A percentile compares a stretch with the other conserved stretches of the same genome.
phyloP scores from a whole-genome alignment of 2,888 invertebrate genomes.

The Boloria selene region DNA sequence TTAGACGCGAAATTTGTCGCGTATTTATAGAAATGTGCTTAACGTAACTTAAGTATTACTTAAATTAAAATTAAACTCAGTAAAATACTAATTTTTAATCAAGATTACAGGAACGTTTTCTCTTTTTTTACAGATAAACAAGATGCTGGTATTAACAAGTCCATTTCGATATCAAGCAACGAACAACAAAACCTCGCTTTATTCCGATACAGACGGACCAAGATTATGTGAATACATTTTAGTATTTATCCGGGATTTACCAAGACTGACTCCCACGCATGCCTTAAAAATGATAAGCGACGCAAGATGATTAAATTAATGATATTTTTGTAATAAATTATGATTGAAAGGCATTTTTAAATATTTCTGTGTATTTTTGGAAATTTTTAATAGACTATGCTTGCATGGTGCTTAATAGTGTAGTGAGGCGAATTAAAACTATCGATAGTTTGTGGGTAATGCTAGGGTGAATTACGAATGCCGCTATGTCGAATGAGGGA shows the following conservation, averaged over 20 bases:
- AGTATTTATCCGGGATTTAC: constrained; percentile 40
- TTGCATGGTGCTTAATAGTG: constrained; percentile 63
- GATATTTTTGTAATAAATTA: constrained; percentile 55
- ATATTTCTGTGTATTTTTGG: constrained; percentile 57
- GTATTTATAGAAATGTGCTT: constrained; percentile 33
- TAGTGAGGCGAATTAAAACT: constrained; percentile 61
- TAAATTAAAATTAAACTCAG: background rate
- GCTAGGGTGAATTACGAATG: constrained; percentile 56
- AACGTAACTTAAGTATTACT: constrained; percentile 24
- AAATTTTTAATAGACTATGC: constrained; percentile 51
- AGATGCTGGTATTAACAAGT: constrained; percentile 62
- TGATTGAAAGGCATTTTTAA: constrained; percentile 55
- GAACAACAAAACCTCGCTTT: constrained; percentile 25
- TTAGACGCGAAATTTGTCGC: constrained; percentile 44
- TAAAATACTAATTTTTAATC: constrained; percentile 8
- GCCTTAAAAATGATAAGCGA: constrained; percentile 69
- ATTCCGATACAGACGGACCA: constrained; percentile 39
- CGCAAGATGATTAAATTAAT: constrained; percentile 61
- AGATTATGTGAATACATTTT: constrained; percentile 51
- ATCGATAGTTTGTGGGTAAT: constrained; percentile 58
- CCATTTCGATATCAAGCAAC: constrained; percentile 45
- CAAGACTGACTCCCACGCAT: constrained; percentile 67
- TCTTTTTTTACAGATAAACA: constrained; percentile 65
- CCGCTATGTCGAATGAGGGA: constrained; percentile 71
- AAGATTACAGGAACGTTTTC: constrained; percentile 12